Conservation (phyloP, 2,888 invertebrate species). For the Pseudolycoriella hygida region DNA sequence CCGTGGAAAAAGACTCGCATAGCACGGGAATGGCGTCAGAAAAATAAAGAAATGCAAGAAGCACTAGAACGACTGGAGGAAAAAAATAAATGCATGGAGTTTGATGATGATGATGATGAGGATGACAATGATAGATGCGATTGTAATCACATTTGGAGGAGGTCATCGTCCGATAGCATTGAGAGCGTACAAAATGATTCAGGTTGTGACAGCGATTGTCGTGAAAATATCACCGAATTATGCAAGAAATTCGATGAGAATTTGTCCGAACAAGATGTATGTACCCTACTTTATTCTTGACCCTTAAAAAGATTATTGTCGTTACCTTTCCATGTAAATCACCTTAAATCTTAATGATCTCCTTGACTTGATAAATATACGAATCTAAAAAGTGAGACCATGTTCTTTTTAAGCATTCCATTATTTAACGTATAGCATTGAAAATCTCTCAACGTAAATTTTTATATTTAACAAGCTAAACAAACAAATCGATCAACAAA, state of each 20-base stretch:
- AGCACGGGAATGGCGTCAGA: constrained; percentile 21
- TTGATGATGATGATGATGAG: constrained; percentile 1
- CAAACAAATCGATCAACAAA: no score
- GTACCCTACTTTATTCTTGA: neutral
- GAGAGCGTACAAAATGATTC: constrained; percentile 32
- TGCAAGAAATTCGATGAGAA: constrained; percentile 30
- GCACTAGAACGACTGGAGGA: neutral
- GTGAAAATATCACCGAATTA: constrained; percentile 9
- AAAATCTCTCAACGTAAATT: no score
- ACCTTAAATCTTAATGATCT: no score
- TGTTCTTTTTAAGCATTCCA: no score
- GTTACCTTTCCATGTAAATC: no score
- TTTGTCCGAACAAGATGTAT: constrained; percentile 8
- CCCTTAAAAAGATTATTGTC: no score
- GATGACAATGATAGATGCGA: neutral
- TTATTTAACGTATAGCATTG: no score
- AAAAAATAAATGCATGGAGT: neutral
- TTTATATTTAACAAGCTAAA: no score
- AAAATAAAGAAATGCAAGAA: constrained; percentile 3
- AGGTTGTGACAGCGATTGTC: constrained; percentile 36
- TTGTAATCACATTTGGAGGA: constrained; percentile 1
- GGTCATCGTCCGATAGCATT: constrained; percentile 5
- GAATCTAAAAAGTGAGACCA: no score
- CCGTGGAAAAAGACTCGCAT: constrained; percentile 30
- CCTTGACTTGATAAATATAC: no score